phyloP scores from a whole-genome alignment of 1,140 invertebrate species.

The Aphelinus certus region DNA sequence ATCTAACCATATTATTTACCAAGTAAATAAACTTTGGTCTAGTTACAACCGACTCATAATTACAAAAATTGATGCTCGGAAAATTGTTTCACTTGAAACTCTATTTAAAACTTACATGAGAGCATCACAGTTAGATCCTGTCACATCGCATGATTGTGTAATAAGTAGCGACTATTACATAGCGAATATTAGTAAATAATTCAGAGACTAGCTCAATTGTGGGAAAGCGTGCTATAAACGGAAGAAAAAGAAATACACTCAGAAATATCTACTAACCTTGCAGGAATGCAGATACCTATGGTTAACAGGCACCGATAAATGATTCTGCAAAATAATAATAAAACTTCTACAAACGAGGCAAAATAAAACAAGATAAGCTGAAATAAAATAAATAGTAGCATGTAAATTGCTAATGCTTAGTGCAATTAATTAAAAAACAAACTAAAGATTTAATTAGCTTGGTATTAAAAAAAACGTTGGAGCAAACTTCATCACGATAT shows the following conservation, averaged over 20 bases:
- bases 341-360: constrained; percentile 69
- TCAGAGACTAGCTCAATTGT: constrained; percentile 15
- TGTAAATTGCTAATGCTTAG: constrained; percentile 18
- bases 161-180: neutral
- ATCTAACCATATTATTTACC: too few species aligned
- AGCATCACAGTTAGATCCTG: neutral
- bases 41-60: too few species aligned
- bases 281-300: constrained; percentile 82
- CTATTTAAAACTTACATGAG: neutral
- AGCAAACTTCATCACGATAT: too few species aligned
- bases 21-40: too few species aligned
- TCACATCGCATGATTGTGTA: neutral
- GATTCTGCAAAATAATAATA: constrained; percentile 84
- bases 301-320: constrained; percentile 87
- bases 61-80: too few species aligned
- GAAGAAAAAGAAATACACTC: constrained; percentile 52
- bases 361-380: constrained; percentile 68
- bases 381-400: constrained; percentile 62
- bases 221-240: constrained; percentile 45
- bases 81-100: too few species aligned
- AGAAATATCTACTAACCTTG: constrained; percentile 73
- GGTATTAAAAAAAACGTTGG: too few species aligned
- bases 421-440: neutral
- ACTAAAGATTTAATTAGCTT: too few species aligned
- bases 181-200: constrained; percentile 11